Evolutionary conservation across 2,113 vertebrate species (phyloP).

Genomic region (Cepphus grylle): DNA sequence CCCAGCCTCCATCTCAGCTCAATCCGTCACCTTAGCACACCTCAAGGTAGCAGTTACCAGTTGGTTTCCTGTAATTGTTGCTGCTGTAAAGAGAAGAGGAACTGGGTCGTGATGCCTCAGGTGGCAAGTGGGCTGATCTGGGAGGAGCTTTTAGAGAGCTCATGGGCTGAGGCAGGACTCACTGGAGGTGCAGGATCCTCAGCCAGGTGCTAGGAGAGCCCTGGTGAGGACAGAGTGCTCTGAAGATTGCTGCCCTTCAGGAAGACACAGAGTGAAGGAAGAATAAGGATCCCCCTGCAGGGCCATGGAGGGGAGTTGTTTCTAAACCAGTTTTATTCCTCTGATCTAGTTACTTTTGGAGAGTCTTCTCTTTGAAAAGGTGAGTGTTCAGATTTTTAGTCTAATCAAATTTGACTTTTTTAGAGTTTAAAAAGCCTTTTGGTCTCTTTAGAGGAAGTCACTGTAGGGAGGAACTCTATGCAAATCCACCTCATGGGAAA

Average conservation of each 20-base stretch:
- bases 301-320: neutral
- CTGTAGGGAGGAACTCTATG: neutral
- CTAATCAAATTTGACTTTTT: neutral
- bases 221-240: neutral
- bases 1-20: neutral
- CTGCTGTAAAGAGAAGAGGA: neutral
- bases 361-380: neutral
- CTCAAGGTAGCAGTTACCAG: neutral
- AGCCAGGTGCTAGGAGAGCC: neutral
- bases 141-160: neutral
- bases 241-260: neutral
- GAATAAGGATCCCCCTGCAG: accelerated
- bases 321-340: neutral
- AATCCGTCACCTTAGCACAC: neutral
- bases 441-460: neutral
- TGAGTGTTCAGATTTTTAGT: neutral
- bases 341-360: neutral
- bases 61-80: neutral
- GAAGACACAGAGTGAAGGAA: neutral
- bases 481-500: neutral
- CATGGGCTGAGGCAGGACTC: accelerated
- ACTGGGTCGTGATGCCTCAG: neutral
- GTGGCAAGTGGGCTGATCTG: neutral
- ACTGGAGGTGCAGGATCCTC: neutral
- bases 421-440: neutral